Conservation (phyloP, 2,888 invertebrate genomes). For the Acanthoscelides obtectus region DNA sequence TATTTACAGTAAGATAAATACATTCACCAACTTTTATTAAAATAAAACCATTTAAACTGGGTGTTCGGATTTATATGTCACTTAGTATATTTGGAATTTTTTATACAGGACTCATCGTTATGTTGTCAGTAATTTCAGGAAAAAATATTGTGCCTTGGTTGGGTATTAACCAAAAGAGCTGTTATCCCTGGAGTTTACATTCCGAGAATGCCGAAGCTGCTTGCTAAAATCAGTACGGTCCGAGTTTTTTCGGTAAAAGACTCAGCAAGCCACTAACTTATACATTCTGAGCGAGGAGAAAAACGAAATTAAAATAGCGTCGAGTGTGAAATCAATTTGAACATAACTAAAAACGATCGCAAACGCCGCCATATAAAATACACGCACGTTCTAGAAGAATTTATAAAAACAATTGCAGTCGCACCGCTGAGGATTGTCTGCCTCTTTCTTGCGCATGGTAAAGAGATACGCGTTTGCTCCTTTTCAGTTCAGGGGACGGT, state of each 20-base stretch:
- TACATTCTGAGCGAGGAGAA: constrained; percentile 32
- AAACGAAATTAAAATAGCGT: constrained; percentile 38
- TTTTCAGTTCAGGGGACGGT: constrained; percentile 14
- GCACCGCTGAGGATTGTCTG: constrained; percentile 5
- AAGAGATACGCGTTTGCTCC: constrained; percentile 8
- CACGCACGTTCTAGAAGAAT: constrained; percentile 38
- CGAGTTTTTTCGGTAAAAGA: constrained; percentile 8
- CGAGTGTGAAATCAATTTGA: constrained; percentile 38
- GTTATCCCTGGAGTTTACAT: no score
- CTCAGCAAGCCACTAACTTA: constrained; percentile 36
- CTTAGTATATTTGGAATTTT: no score
- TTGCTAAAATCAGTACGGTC: background rate
- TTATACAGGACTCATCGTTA: no score
- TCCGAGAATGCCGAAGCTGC: no score
- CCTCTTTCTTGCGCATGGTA: constrained; percentile 11
- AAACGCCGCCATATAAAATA: constrained; percentile 36
- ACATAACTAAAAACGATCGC: constrained; percentile 29
- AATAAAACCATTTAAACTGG: no score
- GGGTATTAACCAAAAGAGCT: no score
- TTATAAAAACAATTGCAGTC: constrained; percentile 35
- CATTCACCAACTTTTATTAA: no score
- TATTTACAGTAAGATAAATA: no score
- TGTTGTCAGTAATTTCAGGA: no score
- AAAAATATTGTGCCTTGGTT: no score
- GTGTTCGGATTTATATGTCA: no score